Base-by-base conservation (phyloP, 2,888 invertebrate genomes). In the Drosophila borborema region DNA sequence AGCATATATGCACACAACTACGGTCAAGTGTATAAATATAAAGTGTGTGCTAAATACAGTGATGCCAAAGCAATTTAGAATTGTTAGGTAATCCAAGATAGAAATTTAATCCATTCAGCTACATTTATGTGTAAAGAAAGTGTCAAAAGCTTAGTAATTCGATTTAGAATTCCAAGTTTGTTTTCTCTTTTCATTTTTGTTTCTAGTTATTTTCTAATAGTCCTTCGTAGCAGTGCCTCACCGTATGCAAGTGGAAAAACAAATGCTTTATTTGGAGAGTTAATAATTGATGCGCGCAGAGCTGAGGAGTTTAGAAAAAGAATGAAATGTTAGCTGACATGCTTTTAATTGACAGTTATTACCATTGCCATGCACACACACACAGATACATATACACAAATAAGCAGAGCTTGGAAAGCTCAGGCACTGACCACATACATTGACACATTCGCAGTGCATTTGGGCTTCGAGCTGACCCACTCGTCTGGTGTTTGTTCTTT, bases 401-500 rank as follows among this genome's bases (percentile, higher is more conserved):
- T 34, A 34, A 8, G 6, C 53, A 20, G 14, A 53, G 36, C 20
- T 46, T 23, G 14, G 3, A 6, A 14, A 23, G 45, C 20, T 23
- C 14, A 23, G 7, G 20, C 20, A 46, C 6, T 14, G 14, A 12
- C 20, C 3, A 7, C 28, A n/a, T 7, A 7, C 3, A 16, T 16
- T 9, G 12, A 4, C 31, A 6, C 16, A 36, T 2, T 8, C 12
- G 6, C n/a, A 68, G 71, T 14, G 69, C 41, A 69, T 60, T 12
- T 38, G 31, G 3, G n/a, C n/a, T 45, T 64, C 70, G 48, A 10
- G 23, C 12, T 10, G 23, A 59, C 7, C 9, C 28, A 10, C 14
- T 38, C 12, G 38, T 5, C 7, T 9, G 45, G 20, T 41, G 48
- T 16, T 54, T 55, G 45, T 28, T 53, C 71, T 62, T 56, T 66